These are phyloP conservation scores for Burhinus oedicnemus DNA, from an alignment of 2,113 vertebrate genomes.

Conservation along the genomic window DNA sequence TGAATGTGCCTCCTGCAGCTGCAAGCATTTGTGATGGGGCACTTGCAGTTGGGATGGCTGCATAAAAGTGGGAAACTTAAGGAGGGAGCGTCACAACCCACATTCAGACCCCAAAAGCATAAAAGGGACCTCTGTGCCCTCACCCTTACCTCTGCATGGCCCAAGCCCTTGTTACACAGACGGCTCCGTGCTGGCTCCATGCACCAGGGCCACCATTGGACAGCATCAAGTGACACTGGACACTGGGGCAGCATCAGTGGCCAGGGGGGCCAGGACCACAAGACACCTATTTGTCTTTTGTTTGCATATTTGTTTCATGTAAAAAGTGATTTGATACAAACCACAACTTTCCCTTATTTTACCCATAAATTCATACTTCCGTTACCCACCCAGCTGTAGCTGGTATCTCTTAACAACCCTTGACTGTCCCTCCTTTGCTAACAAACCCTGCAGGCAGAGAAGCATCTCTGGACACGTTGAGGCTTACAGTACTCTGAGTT, in stretches of 20 bases:
- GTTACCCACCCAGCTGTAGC: background rate
- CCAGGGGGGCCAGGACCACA: background rate
- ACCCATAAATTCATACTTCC: background rate
- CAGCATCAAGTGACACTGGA: background rate
- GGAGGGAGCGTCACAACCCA: background rate
- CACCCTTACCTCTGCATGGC: background rate
- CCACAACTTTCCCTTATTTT: background rate
- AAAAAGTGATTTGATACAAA: background rate
- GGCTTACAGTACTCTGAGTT: background rate
- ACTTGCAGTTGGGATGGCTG: background rate
- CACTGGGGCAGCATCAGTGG: fast-evolving
- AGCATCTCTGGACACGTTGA: background rate
- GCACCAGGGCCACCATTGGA: fast-evolving
- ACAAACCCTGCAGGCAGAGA: background rate
- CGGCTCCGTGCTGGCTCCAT: background rate
- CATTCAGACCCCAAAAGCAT: background rate
- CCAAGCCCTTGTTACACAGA: background rate
- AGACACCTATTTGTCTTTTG: background rate
- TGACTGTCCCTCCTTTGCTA: background rate
- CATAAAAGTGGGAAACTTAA: background rate
- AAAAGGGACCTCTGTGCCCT: background rate
- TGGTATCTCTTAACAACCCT: background rate
- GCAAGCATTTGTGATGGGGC: background rate
- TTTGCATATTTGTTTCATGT: background rate
- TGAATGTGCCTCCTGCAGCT: background rate